These are phyloP conservation scores for Gambusia affinis DNA, from an alignment of 2,113 vertebrate genomes.

Conservation along the genomic window DNA sequence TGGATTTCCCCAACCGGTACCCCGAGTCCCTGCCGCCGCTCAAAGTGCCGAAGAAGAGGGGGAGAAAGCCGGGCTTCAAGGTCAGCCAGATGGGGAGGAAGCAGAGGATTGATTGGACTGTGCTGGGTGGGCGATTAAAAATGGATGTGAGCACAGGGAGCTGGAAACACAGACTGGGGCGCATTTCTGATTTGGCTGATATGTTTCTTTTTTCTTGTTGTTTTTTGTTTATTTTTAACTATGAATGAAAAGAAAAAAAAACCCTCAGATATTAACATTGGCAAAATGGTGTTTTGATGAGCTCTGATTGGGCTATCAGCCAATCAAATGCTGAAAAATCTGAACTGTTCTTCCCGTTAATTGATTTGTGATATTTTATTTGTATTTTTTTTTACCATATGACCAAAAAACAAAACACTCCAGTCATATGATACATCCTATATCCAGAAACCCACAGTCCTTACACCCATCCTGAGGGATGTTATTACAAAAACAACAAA, in stretches of 20 bases:
- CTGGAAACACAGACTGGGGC: slow-evolving; percentile 20
- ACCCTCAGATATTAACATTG: neutral
- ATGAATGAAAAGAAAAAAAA: neutral
- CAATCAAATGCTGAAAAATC: neutral
- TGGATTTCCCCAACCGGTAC: slow-evolving; percentile 87
- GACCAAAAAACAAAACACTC: neutral
- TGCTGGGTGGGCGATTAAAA: slow-evolving; percentile 61
- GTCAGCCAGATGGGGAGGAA: slow-evolving; percentile 69
- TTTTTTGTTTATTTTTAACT: slow-evolving; percentile 34
- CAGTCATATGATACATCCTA: neutral
- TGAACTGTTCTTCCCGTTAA: neutral
- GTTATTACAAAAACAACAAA: neutral
- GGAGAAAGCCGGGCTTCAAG: slow-evolving; percentile 93
- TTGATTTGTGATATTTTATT: neutral
- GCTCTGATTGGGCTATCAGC: neutral
- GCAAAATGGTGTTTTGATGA: neutral
- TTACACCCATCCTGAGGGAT: neutral
- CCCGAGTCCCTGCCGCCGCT: slow-evolving; percentile 81
- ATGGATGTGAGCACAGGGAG: slow-evolving; percentile 64
- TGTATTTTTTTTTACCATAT: neutral
- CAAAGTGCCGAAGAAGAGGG: slow-evolving; percentile 94
- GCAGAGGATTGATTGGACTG: slow-evolving; percentile 9
- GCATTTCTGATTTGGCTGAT: neutral
- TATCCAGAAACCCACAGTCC: neutral
- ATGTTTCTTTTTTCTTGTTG: slow-evolving; percentile 6